Conservation (phyloP, 2,888 invertebrate species). For the Luperina testacea region DNA sequence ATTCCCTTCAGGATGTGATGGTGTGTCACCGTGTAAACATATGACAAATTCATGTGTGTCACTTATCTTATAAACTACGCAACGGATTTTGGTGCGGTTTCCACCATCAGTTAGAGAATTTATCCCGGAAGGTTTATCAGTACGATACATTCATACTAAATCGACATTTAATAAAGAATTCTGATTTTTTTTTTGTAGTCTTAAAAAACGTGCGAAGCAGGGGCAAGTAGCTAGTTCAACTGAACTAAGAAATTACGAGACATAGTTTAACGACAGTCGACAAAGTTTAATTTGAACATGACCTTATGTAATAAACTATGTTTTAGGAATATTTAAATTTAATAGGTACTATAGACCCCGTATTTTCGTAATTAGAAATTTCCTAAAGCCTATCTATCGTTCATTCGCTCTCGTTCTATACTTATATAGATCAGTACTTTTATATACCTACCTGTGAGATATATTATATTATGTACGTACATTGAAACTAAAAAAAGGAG, state of each 20-base stretch:
- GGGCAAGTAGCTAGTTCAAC: neutral
- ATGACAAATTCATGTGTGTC: neutral
- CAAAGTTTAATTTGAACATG: slow-evolving; percentile 6
- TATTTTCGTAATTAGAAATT: slow-evolving; percentile 11
- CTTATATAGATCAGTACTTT: neutral
- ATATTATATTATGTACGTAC: neutral
- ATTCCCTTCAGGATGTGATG: too few relatives aligned
- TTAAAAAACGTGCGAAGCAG: neutral
- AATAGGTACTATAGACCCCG: neutral
- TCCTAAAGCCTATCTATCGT: neutral
- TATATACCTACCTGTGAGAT: neutral
- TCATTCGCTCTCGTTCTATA: neutral
- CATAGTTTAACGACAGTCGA: neutral
- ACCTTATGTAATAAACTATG: neutral
- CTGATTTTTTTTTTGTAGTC: neutral
- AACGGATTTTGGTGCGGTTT: neutral
- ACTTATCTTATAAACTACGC: neutral
- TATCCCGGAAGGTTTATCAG: neutral
- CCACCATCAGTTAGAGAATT: neutral
- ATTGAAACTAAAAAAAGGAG: too few relatives aligned
- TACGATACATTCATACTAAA: neutral
- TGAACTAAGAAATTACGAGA: neutral
- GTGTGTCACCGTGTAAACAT: neutral
- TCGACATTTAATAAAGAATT: neutral
- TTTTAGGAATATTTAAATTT: slow-evolving; percentile 5